Conservation (phyloP, 1,140 invertebrate species). For the Tenebrio molitor region DNA sequence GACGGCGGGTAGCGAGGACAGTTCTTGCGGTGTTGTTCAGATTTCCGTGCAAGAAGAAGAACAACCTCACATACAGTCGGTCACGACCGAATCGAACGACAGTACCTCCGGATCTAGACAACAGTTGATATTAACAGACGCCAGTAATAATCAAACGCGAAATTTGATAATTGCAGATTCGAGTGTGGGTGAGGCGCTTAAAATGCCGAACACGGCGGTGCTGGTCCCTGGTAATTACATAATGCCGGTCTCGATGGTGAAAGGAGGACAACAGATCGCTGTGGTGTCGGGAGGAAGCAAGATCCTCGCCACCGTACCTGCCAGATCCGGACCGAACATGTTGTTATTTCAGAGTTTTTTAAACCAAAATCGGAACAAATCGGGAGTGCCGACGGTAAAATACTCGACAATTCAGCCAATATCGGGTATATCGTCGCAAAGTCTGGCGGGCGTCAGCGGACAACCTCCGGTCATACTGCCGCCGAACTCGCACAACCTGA, state of each 20-base stretch:
- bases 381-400: conserved; percentile 68
- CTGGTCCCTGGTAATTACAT: conserved; percentile 79
- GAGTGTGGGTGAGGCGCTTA: conserved; percentile 70
- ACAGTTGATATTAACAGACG: conserved; percentile 62
- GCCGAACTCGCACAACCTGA: conserved; percentile 59
- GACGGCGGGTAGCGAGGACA: conserved; percentile 80
- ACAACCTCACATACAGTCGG: conserved; percentile 57
- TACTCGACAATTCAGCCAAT: conserved; percentile 67
- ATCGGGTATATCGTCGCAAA: conserved; percentile 65
- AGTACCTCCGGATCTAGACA: conserved; percentile 56
- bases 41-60: conserved; percentile 66
- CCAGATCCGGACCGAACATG: conserved; percentile 70
- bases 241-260: conserved; percentile 77
- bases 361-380: conserved; percentile 67
- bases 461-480: conserved; percentile 63
- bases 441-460: conserved; percentile 58
- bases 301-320: conserved; percentile 74
- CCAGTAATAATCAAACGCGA: conserved; percentile 63
- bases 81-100: conserved; percentile 62
- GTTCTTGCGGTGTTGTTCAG: conserved; percentile 76
- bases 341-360: conserved; percentile 71
- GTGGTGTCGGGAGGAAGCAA: conserved; percentile 79
- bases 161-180: conserved; percentile 73
- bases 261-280: conserved; percentile 78
- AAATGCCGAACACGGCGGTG: conserved; percentile 73